phyloP scores from a whole-genome alignment of 2,888 invertebrate species.

The Polyploca ridens region DNA sequence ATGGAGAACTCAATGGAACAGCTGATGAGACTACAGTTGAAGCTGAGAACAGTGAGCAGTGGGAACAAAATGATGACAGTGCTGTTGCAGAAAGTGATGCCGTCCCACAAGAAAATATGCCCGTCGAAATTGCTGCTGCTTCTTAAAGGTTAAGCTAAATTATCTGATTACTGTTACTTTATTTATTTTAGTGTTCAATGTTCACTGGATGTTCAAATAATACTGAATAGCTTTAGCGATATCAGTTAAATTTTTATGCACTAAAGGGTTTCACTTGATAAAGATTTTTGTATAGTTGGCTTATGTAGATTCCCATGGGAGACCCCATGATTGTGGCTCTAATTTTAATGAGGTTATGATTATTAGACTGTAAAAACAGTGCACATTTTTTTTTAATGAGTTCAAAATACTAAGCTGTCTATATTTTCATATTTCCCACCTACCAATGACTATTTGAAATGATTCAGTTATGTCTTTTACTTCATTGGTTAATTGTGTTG shows the following conservation, averaged over 20 bases:
- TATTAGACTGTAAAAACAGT: not conserved
- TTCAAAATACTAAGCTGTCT: too few relatives aligned
- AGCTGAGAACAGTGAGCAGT: constrained; percentile 31
- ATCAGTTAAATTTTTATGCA: not conserved
- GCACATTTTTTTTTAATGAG: not conserved
- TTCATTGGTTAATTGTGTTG: too few relatives aligned
- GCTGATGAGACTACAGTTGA: constrained; percentile 54
- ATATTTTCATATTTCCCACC: not conserved
- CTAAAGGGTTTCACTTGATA: not conserved
- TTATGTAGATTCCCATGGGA: too few relatives aligned
- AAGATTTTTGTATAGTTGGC: not conserved
- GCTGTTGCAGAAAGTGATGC: constrained; percentile 37
- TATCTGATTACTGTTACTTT: constrained; percentile 18
- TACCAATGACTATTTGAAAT: not conserved
- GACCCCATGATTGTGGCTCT: too few relatives aligned
- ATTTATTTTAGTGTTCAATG: constrained; percentile 4
- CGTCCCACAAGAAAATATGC: constrained; percentile 58
- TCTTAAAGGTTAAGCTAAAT: constrained; percentile 51
- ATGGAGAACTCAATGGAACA: constrained; percentile 70
- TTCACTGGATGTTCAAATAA: not conserved
- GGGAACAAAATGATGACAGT: constrained; percentile 28
- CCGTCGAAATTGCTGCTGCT: constrained; percentile 73
- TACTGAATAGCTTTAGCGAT: not conserved
- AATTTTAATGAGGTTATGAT: not conserved
- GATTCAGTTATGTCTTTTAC: too few relatives aligned